A percentile compares a stretch with the other conserved stretches of the same genome.
Evolutionary conservation across 2,888 invertebrate species (phyloP).

Genomic region (Timandra comae): DNA sequence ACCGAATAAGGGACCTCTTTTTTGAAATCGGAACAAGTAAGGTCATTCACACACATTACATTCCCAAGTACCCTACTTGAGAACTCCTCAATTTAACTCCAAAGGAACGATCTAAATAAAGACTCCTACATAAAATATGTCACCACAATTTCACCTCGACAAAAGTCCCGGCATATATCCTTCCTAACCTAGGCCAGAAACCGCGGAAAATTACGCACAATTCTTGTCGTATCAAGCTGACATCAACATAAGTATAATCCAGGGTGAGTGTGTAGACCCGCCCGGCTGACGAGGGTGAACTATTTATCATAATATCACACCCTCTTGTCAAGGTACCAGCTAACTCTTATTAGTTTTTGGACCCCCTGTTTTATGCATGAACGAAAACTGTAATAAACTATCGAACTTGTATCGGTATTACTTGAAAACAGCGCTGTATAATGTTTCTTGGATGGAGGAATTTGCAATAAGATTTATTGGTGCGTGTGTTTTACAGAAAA

Average conservation of each 20-base stretch:
- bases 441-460: constrained; percentile 18
- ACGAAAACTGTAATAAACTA: constrained; percentile 38
- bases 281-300: constrained; percentile 55
- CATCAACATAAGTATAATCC: background rate
- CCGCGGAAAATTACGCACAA: too few species aligned
- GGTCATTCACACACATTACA: too few species aligned
- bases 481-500: constrained; percentile 3
- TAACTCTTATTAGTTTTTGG: constrained; percentile 61
- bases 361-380: constrained; percentile 63
- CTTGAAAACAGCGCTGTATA: constrained; percentile 14
- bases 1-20: too few species aligned
- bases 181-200: too few species aligned
- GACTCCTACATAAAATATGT: too few species aligned
- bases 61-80: too few species aligned
- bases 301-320: constrained; percentile 70
- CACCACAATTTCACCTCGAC: too few species aligned
- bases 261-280: background rate
- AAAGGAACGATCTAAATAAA: too few species aligned
- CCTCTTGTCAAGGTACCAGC: constrained; percentile 44
- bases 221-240: background rate
- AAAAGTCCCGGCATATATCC: too few species aligned
- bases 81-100: too few species aligned
- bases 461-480: constrained; percentile 18
- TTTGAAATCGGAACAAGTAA: too few species aligned
- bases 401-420: constrained; percentile 27